These are phyloP conservation scores for Netelia melanura DNA, from an alignment of 2,888 invertebrate genomes.

Conservation along the genomic window DNA sequence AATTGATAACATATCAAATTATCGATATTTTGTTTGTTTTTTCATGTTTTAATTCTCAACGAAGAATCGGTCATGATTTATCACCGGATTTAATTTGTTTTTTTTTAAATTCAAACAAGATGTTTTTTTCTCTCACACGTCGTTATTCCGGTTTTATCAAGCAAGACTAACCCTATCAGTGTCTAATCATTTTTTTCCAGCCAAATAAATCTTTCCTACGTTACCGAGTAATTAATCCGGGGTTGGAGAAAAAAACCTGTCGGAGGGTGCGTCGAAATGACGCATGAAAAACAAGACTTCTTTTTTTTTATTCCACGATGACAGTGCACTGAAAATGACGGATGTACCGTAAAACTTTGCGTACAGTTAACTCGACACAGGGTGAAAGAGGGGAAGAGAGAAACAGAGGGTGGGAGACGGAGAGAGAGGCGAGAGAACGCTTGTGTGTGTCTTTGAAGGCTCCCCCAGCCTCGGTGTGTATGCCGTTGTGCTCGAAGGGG, in stretches of 20 bases:
- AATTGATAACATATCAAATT: no score
- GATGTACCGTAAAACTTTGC: constrained; percentile 52
- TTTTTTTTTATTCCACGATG: constrained; percentile 47
- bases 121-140: no score
- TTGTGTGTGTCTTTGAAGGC: constrained; percentile 24
- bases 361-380: constrained; percentile 34
- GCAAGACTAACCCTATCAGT: no score
- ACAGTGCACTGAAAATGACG: constrained; percentile 58
- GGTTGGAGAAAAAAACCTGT: background rate
- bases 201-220: no score
- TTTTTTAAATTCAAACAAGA: no score
- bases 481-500: constrained; percentile 27
- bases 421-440: background rate
- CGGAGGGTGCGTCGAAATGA: constrained; percentile 33
- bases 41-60: no score
- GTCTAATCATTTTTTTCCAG: no score
- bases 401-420: background rate
- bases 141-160: no score
- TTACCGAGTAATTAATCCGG: background rate
- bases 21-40: no score
- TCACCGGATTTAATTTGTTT: no score
- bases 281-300: constrained; percentile 36
- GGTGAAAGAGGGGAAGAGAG: constrained; percentile 1
- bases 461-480: constrained; percentile 13
- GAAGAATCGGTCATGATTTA: no score